phyloP scores from a whole-genome alignment of 2,888 invertebrate genomes.

The Cryptosula pallasiana region DNA sequence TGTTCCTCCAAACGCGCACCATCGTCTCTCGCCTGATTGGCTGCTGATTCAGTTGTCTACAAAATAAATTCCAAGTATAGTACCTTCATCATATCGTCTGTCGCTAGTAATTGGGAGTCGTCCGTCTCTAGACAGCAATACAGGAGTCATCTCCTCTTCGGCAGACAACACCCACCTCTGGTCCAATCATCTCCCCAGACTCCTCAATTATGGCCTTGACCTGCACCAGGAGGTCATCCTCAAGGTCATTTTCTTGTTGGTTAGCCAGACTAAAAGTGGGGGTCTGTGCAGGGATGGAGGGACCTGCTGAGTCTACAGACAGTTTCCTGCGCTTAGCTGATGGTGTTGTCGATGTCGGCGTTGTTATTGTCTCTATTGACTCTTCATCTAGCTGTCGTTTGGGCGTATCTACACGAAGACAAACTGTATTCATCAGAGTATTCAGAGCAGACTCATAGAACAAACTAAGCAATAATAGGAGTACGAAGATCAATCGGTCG shows the following conservation, averaged over 20 bases:
- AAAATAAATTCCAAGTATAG: not conserved
- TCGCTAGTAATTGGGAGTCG: too few species aligned
- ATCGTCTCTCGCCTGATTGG: conserved; percentile 69
- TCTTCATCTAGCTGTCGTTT: not conserved
- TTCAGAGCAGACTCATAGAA: too few species aligned
- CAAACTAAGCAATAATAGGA: too few species aligned
- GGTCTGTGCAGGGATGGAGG: too few species aligned
- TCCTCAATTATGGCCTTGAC: conserved; percentile 77
- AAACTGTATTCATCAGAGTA: too few species aligned
- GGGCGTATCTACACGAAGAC: not conserved
- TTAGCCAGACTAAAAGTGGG: not conserved
- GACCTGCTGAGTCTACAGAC: not conserved
- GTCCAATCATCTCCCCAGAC: conserved; percentile 76
- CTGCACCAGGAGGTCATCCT: conserved; percentile 51
- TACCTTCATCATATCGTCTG: too few species aligned
- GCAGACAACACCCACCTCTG: conserved; percentile 67
- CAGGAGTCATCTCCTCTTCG: too few species aligned
- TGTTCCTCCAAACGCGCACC: conserved; percentile 84
- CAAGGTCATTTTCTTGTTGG: not conserved
- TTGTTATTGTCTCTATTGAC: too few species aligned
- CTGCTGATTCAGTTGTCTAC: conserved; percentile 2
- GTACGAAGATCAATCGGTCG: too few species aligned
- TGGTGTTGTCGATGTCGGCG: not conserved
- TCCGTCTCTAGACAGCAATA: too few species aligned
- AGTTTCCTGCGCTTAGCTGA: not conserved